phyloP scores from a whole-genome alignment of 2,888 invertebrate genomes.

The Lamproptera curius region DNA sequence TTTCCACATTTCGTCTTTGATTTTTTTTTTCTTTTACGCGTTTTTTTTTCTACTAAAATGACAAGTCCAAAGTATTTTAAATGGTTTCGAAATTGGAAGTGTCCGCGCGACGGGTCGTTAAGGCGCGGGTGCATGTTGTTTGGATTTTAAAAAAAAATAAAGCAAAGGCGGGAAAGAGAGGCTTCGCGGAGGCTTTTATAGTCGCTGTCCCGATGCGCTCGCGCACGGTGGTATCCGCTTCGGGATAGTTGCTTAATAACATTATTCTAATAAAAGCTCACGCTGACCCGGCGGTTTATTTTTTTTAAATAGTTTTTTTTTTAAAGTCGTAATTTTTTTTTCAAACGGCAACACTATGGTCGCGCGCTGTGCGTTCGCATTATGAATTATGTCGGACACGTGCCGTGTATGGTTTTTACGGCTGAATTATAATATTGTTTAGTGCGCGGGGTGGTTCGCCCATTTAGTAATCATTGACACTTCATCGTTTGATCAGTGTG shows the following conservation, averaged over 20 bases:
- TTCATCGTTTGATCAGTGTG: constrained; percentile 60
- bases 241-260: constrained; percentile 70
- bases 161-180: constrained; percentile 69
- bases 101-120: constrained; percentile 53
- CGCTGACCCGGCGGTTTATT: constrained; percentile 57
- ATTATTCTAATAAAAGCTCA: constrained; percentile 72
- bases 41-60: constrained; percentile 52
- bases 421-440: constrained; percentile 61
- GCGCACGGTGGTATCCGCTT: constrained; percentile 75
- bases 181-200: constrained; percentile 70
- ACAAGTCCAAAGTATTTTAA: constrained; percentile 50
- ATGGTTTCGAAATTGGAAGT: constrained; percentile 50
- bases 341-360: constrained; percentile 38
- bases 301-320: constrained; percentile 44
- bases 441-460: constrained; percentile 63
- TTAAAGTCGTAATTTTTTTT: no score
- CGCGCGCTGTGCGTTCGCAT: constrained; percentile 52
- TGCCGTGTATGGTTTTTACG: constrained; percentile 68
- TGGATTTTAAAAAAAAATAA: constrained; percentile 55
- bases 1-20: constrained; percentile 39
- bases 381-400: constrained; percentile 68
- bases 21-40: constrained; percentile 41
- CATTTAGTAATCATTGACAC: constrained; percentile 65
- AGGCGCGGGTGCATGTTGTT: constrained; percentile 57
- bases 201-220: constrained; percentile 71